Evolutionary conservation across 1,140 invertebrate species (phyloP).

Genomic region (Zaprionus ghesquierei): DNA sequence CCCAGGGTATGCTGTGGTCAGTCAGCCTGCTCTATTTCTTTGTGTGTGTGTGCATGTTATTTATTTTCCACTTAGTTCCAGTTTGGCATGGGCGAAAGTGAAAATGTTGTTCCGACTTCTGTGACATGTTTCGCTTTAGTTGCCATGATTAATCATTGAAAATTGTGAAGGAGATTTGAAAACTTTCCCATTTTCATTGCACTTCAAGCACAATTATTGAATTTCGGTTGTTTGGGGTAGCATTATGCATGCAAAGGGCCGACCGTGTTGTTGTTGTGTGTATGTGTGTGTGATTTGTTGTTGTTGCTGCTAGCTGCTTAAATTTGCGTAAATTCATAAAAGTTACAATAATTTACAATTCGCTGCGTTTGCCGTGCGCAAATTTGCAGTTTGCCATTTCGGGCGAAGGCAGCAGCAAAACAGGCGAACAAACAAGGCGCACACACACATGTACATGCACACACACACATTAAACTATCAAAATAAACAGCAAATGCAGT

Average conservation of each 20-base stretch:
- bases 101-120: slow-evolving; percentile 47
- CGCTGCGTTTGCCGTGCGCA: slow-evolving; percentile 70
- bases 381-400: slow-evolving; percentile 66
- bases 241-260: not conserved
- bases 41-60: not conserved
- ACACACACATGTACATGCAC: slow-evolving; percentile 31
- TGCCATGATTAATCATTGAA: slow-evolving; percentile 54
- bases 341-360: slow-evolving; percentile 79
- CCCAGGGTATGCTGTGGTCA: not conserved
- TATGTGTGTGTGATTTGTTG: slow-evolving; percentile 14
- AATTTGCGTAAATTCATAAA: slow-evolving; percentile 57
- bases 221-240: not conserved
- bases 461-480: slow-evolving; percentile 54
- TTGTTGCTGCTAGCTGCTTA: slow-evolving; percentile 12
- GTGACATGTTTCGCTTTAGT: slow-evolving; percentile 39
- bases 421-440: slow-evolving; percentile 51
- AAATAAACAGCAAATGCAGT: slow-evolving; percentile 62
- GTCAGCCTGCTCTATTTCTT: not conserved
- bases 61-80: slow-evolving; percentile 14
- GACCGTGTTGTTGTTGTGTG: no score
- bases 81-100: slow-evolving; percentile 60
- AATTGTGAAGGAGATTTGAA: slow-evolving; percentile 9
- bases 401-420: slow-evolving; percentile 31
- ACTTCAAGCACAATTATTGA: not conserved
- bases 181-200: slow-evolving; percentile 27